Evolutionary conservation across 2,888 invertebrate genomes (phyloP).

Genomic region (Tetheella fluctuosa): DNA sequence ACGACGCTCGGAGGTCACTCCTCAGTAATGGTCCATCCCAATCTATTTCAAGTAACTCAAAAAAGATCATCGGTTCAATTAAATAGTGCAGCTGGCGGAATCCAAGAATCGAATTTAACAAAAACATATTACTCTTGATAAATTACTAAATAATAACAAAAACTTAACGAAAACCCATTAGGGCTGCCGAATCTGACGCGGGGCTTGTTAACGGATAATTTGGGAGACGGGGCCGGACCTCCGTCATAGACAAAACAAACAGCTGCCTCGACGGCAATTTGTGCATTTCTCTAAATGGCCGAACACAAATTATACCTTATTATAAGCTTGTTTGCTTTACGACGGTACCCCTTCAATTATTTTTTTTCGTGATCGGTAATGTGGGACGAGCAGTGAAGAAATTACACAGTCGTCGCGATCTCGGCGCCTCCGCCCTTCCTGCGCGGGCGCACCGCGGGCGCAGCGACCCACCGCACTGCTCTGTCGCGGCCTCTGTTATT

Average conservation of each 20-base stretch:
- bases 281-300: constrained; percentile 84
- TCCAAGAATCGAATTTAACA: constrained; percentile 66
- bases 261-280: constrained; percentile 80
- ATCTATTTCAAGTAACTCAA: constrained; percentile 12
- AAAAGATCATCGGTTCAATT: constrained; percentile 55
- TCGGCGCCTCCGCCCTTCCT: constrained; percentile 75
- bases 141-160: constrained; percentile 79
- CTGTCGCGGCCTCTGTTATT: constrained; percentile 38
- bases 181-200: constrained; percentile 84
- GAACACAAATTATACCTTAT: constrained; percentile 84
- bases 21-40: not conserved
- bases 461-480: constrained; percentile 41
- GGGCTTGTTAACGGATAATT: constrained; percentile 83
- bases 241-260: constrained; percentile 84
- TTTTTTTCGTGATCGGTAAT: constrained; percentile 82
- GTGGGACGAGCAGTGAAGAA: constrained; percentile 80
- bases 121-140: constrained; percentile 76
- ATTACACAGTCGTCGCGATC: constrained; percentile 75
- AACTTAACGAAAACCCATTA: constrained; percentile 83
- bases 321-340: constrained; percentile 85
- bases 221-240: constrained; percentile 75
- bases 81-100: constrained; percentile 74
- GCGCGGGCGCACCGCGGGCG: constrained; percentile 23
- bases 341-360: constrained; percentile 83
- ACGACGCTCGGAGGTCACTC: not conserved